phyloP scores from a whole-genome alignment of 64 coral and sea anemone species.

The Montipora capricornis region DNA sequence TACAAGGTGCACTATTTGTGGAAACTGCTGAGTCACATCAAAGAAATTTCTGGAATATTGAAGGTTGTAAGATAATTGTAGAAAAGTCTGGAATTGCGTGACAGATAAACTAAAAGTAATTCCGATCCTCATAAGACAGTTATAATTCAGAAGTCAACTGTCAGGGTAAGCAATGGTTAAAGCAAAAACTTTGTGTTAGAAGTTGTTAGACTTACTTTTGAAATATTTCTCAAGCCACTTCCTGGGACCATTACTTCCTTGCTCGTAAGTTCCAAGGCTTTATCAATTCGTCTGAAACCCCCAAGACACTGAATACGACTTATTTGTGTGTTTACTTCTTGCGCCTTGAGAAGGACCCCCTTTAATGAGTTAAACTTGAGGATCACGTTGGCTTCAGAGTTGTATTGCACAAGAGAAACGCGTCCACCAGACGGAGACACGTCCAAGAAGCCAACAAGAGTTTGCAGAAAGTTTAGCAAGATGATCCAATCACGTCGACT shows the following conservation, averaged over 20 bases:
- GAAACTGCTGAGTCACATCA: no score
- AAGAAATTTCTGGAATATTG: no score
- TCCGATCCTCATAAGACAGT: not conserved
- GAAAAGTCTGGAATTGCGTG: no score
- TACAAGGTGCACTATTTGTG: no score
- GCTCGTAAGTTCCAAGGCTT: conserved; percentile 47
- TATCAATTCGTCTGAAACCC: conserved; percentile 72
- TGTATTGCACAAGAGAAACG: conserved; percentile 39
- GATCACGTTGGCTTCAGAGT: conserved; percentile 23
- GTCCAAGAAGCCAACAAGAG: conserved; percentile 13
- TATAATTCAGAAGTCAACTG: not conserved
- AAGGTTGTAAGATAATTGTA: no score
- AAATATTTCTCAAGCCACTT: conserved; percentile 63
- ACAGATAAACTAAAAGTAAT: no score
- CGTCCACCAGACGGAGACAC: conserved; percentile 30
- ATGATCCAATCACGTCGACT: conserved; percentile 52
- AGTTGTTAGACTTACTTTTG: conserved; percentile 37
- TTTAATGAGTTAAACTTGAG: conserved; percentile 65
- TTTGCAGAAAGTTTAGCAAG: conserved; percentile 4
- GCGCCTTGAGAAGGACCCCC: conserved; percentile 18
- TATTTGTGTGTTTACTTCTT: conserved; percentile 18
- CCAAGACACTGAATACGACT: conserved; percentile 35
- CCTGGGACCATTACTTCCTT: conserved; percentile 32
- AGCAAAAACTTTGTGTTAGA: no score
- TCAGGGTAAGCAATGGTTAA: no score